phyloP scores from a whole-genome alignment of 2,888 invertebrate species.

The Stegophylla sp. region DNA sequence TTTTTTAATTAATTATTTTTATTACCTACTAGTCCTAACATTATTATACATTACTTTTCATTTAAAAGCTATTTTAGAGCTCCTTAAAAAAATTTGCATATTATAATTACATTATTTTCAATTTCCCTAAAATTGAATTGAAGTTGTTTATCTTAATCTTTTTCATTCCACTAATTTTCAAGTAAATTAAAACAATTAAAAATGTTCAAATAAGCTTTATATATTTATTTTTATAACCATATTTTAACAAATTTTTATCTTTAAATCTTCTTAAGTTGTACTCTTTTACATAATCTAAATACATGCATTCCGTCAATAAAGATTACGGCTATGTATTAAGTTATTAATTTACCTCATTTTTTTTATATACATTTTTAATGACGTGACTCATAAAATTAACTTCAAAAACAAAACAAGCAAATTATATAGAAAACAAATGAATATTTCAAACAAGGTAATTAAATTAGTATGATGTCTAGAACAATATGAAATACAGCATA shows the following conservation, averaged over 20 bases:
- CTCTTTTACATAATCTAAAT: background rate
- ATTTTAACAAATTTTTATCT: background rate
- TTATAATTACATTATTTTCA: background rate
- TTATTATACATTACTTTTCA: background rate
- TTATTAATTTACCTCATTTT: background rate
- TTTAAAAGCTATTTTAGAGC: background rate
- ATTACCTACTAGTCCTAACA: background rate
- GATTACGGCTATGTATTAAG: slow-evolving; percentile 7
- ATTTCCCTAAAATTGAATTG: background rate
- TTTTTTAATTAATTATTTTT: background rate
- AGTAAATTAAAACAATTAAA: slow-evolving; percentile 1
- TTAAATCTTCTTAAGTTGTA: background rate
- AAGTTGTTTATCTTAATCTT: background rate
- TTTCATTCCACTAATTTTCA: background rate
- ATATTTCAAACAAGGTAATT: background rate
- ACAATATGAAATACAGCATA: no score
- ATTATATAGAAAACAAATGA: background rate
- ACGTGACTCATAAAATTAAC: background rate
- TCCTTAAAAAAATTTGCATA: background rate
- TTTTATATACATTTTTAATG: background rate
- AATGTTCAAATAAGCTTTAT: slow-evolving; percentile 2
- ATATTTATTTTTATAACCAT: background rate
- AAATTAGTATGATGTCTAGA: background rate
- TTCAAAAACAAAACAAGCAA: background rate
- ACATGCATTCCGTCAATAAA: no score